phyloP scores from a whole-genome alignment of 2,888 invertebrate species.

The Epinotia nisella region DNA sequence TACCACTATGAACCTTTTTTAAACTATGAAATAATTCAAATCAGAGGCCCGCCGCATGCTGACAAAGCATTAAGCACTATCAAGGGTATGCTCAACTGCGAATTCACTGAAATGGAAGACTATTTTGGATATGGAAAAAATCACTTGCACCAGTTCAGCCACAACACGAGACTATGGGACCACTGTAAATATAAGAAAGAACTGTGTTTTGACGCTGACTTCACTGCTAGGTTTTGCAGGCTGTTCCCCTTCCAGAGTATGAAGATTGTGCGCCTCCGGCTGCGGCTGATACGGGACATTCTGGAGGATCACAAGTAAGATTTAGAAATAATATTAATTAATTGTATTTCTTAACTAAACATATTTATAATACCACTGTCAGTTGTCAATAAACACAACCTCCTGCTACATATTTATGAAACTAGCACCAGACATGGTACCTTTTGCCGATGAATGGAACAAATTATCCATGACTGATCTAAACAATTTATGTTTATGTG shows the following conservation, averaged over 20 bases:
- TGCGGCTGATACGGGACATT: conserved; percentile 89
- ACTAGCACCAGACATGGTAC: background rate
- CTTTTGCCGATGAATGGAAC: background rate
- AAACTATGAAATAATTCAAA: conserved; percentile 92
- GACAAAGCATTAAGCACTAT: conserved; percentile 87
- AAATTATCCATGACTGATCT: too few species aligned
- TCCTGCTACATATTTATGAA: background rate
- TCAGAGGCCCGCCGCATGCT: conserved; percentile 90
- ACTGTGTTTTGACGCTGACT: conserved; percentile 82
- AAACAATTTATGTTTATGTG: background rate
- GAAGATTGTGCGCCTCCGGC: conserved; percentile 92
- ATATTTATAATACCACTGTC: background rate
- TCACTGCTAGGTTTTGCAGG: conserved; percentile 91
- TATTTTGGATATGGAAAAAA: conserved; percentile 91
- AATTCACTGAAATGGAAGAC: conserved; percentile 89
- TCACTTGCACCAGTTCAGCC: conserved; percentile 92
- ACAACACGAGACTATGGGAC: conserved; percentile 93
- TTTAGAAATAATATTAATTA: conserved; percentile 9
- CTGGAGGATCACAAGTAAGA: conserved; percentile 89
- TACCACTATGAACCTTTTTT: conserved; percentile 96
- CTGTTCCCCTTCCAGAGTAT: conserved; percentile 95
- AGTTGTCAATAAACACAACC: background rate
- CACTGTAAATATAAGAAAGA: conserved; percentile 87
- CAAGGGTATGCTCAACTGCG: conserved; percentile 90
- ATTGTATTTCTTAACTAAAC: background rate